Evolutionary conservation across 1,140 invertebrate species (phyloP).

Genomic region (Telenomus remus): DNA sequence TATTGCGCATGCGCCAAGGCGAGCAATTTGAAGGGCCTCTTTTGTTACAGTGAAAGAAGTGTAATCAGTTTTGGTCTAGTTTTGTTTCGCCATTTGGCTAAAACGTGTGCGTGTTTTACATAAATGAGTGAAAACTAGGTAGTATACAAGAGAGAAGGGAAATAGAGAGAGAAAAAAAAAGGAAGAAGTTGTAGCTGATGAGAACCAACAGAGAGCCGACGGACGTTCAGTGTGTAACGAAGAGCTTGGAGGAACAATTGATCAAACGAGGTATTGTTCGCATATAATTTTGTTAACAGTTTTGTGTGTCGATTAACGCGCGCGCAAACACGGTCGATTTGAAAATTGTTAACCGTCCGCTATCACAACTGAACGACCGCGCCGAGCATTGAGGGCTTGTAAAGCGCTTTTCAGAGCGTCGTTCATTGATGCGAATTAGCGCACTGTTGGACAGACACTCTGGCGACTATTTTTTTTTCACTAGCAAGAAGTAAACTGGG

Average conservation of each 20-base stretch:
- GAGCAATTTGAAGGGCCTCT: too few relatives aligned
- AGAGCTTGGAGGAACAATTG: constrained; percentile 15
- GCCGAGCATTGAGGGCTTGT: neutral
- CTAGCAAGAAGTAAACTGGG: constrained; percentile 16
- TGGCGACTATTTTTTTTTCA: constrained; percentile 1
- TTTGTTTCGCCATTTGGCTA: too few relatives aligned
- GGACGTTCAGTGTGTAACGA: constrained; percentile 17
- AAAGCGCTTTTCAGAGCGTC: constrained; percentile 2
- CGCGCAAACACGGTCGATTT: neutral
- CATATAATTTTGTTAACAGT: constrained; percentile 23
- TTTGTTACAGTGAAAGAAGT: too few relatives aligned
- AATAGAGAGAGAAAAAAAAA: constrained; percentile 9
- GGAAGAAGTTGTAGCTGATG: constrained; percentile 17
- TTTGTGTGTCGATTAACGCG: constrained; percentile 20
- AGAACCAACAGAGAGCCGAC: constrained; percentile 12
- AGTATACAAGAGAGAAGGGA: neutral
- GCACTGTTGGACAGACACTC: constrained; percentile 21
- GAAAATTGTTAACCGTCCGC: constrained; percentile 7
- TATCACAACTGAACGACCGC: neutral
- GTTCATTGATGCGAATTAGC: constrained; percentile 21
- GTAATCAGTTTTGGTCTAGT: too few relatives aligned
- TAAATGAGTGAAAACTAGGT: neutral
- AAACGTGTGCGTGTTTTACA: neutral
- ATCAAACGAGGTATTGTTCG: constrained; percentile 21
- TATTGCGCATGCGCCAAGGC: neutral